Evolutionary conservation across 2,113 vertebrate species (phyloP).

Genomic region (Todiramphus chloris): DNA sequence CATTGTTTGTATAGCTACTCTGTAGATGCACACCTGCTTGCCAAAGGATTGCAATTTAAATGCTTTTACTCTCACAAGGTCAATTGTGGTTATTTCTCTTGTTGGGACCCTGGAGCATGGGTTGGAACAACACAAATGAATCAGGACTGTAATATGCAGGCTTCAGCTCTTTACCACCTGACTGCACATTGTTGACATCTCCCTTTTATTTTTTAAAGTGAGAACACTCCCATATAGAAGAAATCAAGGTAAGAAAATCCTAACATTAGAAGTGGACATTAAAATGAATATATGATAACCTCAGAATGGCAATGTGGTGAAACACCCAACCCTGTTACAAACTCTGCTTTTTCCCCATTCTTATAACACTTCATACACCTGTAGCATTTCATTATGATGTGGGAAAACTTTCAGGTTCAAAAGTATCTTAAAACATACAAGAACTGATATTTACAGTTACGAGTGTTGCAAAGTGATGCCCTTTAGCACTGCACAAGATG

Average conservation of each 20-base stretch:
- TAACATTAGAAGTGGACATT: background rate
- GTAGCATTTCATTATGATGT: background rate
- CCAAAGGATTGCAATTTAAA: constrained; percentile 4
- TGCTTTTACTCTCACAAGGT: constrained; percentile 26
- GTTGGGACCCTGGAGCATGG: constrained; percentile 24
- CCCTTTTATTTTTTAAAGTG: background rate
- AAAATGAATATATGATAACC: background rate
- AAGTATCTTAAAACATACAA: background rate
- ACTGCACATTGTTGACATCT: background rate
- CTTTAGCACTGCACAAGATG: background rate
- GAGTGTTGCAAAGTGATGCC: background rate
- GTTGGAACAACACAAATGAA: constrained; percentile 37
- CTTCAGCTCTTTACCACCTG: constrained; percentile 13
- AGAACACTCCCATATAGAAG: background rate
- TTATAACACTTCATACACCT: background rate
- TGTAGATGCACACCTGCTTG: background rate
- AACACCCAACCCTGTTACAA: background rate
- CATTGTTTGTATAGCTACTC: constrained; percentile 9
- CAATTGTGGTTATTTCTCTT: background rate
- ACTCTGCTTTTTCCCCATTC: background rate
- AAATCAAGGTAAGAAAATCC: background rate
- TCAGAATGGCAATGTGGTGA: background rate
- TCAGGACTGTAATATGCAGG: constrained; percentile 24
- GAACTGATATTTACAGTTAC: constrained; percentile 20
- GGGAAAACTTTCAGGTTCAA: background rate